These are phyloP conservation scores for Anthoscopus minutus DNA, from an alignment of 2,113 vertebrate species.

Conservation along the genomic window DNA sequence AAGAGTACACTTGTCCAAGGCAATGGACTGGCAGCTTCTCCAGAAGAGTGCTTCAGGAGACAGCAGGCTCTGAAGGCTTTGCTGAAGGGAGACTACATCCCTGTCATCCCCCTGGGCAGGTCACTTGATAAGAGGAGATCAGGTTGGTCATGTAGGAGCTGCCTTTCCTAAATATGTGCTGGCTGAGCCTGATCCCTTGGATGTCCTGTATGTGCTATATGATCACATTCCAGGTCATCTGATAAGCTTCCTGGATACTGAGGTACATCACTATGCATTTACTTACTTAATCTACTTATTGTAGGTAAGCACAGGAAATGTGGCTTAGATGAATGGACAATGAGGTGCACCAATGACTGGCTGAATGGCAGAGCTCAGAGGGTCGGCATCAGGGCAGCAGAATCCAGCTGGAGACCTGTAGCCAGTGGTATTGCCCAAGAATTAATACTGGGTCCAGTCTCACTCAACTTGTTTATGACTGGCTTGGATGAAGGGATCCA, in stretches of 20 bases:
- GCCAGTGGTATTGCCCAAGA: background rate
- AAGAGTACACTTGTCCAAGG: background rate
- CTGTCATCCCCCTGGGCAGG: rapidly evolving
- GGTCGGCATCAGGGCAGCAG: background rate
- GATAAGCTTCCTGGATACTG: background rate
- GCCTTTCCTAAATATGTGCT: background rate
- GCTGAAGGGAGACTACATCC: background rate
- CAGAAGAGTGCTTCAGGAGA: background rate
- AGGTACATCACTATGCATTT: background rate
- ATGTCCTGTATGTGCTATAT: background rate
- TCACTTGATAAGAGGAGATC: background rate
- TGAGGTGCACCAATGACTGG: background rate
- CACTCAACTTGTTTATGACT: background rate
- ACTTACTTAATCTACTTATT: background rate
- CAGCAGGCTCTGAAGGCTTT: background rate
- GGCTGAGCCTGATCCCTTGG: background rate
- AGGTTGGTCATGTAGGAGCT: background rate
- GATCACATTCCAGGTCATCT: background rate
- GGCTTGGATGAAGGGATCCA: background rate
- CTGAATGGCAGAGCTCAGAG: background rate
- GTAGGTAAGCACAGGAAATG: background rate
- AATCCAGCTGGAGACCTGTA: background rate
- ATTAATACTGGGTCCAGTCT: background rate
- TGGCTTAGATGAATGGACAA: background rate
- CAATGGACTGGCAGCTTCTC: background rate